Base-by-base conservation (phyloP, 1,140 invertebrate species). In the Diorhabda carinulata region DNA sequence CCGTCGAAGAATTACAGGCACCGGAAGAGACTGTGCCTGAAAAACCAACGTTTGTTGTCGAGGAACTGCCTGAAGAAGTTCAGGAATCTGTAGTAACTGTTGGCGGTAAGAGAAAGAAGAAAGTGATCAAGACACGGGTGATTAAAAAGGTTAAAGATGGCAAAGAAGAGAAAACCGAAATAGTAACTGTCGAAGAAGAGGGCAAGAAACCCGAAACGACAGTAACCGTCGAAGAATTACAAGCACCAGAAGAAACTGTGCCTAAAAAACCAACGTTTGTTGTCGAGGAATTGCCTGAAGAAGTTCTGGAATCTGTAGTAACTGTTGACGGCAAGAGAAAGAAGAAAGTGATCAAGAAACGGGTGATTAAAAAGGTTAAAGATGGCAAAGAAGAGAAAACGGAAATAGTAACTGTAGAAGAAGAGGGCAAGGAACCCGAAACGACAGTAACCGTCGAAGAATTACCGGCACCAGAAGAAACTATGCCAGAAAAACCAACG, bases 151-250 rank as follows among this genome's bases (percentile, higher is more conserved):
- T 64, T 41, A 74, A 67, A 52, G 80, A 77, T 42, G 67, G 72
- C 42, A 78, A 76, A 67, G 70, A 74, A 60, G 73, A 76, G 63
- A 72, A 76, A 5, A 78, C 73, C 0, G 72, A 81, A 75, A 78
- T 81, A 67, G 75, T 78, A 0, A 79, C 73, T 3, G 73, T 79
- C 0, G 76, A 80, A 67, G 78, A 81, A 71, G 72, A 77, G 63
- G 76, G 76, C n/a, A 78, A 82, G 69, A 57, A 71, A 58, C 79
- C 80, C 4, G 69, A 71, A 70, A 75, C 64, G 42, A 75, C 57
- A 6, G 74, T 83, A 59, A 56, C 73, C 43, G 77, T 79, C 10
- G 81, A 83, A 75, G 79, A 82, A 69, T 78, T 82, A 5, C 77
- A 78, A 4, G 73, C 82, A 0, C 79, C 80, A 2, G 78, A 84